A percentile compares a stretch with the other conserved stretches of the same genome.
Conservation (phyloP, 2,113 vertebrate genomes). For the Pimephales promelas region DNA sequence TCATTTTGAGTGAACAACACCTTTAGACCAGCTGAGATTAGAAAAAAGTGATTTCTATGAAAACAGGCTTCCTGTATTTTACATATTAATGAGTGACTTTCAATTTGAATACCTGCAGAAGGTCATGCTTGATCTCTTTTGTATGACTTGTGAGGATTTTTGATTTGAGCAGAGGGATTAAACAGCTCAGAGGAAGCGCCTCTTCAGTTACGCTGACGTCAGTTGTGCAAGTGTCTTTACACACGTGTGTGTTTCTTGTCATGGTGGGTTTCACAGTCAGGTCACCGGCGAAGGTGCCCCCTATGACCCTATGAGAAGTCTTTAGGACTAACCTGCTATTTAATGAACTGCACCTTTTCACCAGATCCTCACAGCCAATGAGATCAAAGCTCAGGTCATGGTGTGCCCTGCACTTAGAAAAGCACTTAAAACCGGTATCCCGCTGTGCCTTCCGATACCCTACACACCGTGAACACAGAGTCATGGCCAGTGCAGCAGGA, state of each 20-base stretch:
- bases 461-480: constrained; percentile 8
- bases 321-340: constrained; percentile 6
- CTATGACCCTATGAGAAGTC: background rate
- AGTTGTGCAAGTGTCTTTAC: background rate
- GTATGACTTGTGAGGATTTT: background rate
- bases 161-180: background rate
- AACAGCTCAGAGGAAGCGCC: constrained; percentile 15
- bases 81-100: constrained; percentile 19
- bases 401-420: background rate
- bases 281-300: background rate
- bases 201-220: background rate
- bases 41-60: constrained; percentile 21
- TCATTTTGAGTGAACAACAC: background rate
- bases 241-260: background rate
- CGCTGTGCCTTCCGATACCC: constrained; percentile 4
- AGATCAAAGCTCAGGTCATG: constrained; percentile 29
- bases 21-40: background rate
- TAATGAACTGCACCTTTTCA: constrained; percentile 3
- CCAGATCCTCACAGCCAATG: background rate
- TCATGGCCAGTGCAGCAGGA: constrained; percentile 22
- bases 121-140: constrained; percentile 9
- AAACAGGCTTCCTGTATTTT: constrained; percentile 5
- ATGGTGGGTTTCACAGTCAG: background rate
- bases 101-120: background rate
- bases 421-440: background rate